Base-by-base conservation (phyloP, 2,888 invertebrate species). In the Sphinx pinastri region DNA sequence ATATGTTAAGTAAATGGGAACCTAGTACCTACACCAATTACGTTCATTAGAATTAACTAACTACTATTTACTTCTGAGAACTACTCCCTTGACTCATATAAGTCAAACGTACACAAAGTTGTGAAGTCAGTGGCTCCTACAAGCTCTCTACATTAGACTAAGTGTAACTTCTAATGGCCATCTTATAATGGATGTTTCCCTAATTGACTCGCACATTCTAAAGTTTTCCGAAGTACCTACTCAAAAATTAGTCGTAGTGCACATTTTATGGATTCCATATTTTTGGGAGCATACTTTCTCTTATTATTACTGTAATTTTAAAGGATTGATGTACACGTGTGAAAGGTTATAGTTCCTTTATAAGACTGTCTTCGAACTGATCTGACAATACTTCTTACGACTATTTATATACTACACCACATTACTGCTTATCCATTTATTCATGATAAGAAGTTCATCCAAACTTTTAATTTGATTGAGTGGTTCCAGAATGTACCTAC, bases 71-170 rank as follows among this genome's bases (percentile, higher is more conserved):
- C 19, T 63, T 49, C 13, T n/a, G 10, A 54, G 54, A 55, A 63
- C 60, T 52, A 63, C 16, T 63, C 60, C 69, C 60, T 12, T 25
- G 63, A 54, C 60, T 54, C 47, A 38, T 54, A 71, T 71, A 68
- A 51, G 25, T 63, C 49, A 52, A 45, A 67, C 16, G 74, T 71
- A 75, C 71, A 63, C 47, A 45, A 54, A 54, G 45, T 69, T 63
- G 59, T 31, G n/a, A 1, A 60, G 51, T 52, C 51, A 57, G n/a
- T 38, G 68, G 49, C 13, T 59, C 68, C 59, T 60, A 68, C 52
- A 68, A 59, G 59, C 38, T 16, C 25, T 16, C 52, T 52, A 52
- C 68, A 68, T 68, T 68, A 68, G 59, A 52, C 59, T 38, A 38
- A 13, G 10, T 16, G 45, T 68, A 16, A 63, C 47, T 63, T 63